Base-by-base conservation (phyloP, 2,113 vertebrate species). In the Hippocampus mohnikei region DNA sequence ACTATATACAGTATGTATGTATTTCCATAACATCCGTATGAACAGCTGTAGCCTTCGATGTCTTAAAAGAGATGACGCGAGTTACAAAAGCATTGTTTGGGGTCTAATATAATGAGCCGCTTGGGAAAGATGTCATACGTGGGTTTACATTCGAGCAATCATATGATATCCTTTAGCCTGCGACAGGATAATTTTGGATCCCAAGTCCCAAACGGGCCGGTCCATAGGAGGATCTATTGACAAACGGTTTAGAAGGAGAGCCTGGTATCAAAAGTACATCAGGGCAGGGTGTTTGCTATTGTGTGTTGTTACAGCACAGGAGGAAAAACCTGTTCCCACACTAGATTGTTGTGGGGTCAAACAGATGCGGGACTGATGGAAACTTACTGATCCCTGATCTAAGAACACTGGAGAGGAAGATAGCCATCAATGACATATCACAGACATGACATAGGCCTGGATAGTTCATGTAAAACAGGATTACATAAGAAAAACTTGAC, bases 301-400 rank as follows among this genome's bases (percentile, higher is more conserved):
- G 64, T 84, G 77, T 84, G 74, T 70, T 69, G 67, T 85, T 83
- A 55, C 10, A 29, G 67, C 72, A 58, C 52, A 55, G 74, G 87
- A 81, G 76, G 89, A 90, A 88, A 87, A 91, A 91, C 88, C 81
- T 74, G 89, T 91, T 92, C 76, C 71, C 73, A 63, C 65, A 56
- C 65, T 78, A 69, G 74, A 77, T 80, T 88, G 84, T 78, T 87
- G 46, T 87, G 78, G 78, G 85, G 77, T 87, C 81, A 80, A 20
- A 69, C 66, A 23, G 64, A 80, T 76, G 69, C 63, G 61, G 74
- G 74, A 75, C 73, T 73, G 66, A 72, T 81, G 84, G 79, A 82
- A 88, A 90, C 82, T 76, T 86, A 85, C 86, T 72, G 67, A 80
- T 81, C 72, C 66, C 63, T 74, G 68, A 37, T 37, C 73, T 65